Evolutionary conservation across 2,888 invertebrate genomes (phyloP), one percentile per base, ranked within the genome.

Genomic region (Thelaira solivaga): DNA sequence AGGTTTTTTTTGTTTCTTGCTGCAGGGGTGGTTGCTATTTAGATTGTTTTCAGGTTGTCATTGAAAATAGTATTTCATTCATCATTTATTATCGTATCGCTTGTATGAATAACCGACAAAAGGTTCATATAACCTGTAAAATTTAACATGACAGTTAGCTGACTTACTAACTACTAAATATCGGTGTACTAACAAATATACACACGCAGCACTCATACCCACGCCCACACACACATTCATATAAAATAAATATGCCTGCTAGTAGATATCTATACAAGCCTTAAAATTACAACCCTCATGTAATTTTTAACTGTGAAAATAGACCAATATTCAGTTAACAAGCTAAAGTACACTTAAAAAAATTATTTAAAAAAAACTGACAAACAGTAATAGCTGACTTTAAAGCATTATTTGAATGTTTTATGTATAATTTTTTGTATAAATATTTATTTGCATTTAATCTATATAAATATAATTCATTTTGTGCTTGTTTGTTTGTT

Each of bases 11-110:
- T 7, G 53, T 71, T 83, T 81, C 11, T 29, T 65, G 41, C 34
- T 36, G 36, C 18, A 34, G 74, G 82, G 82, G 82, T 81, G 82
- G 81, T 79, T 79, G 73, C n/a, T n/a, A n/a, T 34, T 68, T 67
- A 36, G 24, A 22, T 67, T 75, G 61, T 74, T 74, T 78, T 71
- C 74, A 71, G 74, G 62, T 80, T 80, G 82, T 83, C 83, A 83
- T 81, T 83, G 83, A 81, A 85, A 82, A 84, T 84, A 82, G 83
- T 82, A 84, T 86, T 86, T 84, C 84, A 86, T 85, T 86, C 85
- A 86, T 85, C 85, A 86, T 82, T 85, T 36, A 20, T 69, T 45
- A 36, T 59, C 43, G 69, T 57, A 51, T 53, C 51, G 51, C 29
- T 57, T 68, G 62, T 49, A 45, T 45, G 61, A 74, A 61, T 61